Percentiles rank a stretch among this genome's conserved stretches.
phyloP scores from a whole-genome alignment of 1,140 invertebrate species.

The Bombus confusus region DNA sequence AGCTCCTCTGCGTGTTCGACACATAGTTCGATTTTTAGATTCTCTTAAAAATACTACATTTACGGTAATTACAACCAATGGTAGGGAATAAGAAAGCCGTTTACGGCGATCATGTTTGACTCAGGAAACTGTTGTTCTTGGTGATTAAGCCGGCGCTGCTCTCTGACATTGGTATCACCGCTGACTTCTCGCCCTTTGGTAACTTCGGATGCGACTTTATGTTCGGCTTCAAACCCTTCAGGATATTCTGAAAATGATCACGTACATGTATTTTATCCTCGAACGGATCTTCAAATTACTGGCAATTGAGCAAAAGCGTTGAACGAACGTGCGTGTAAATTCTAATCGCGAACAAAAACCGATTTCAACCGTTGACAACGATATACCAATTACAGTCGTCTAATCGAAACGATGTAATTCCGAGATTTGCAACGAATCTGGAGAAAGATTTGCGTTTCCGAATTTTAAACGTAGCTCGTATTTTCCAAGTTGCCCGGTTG shows the following conservation, averaged over 20 bases:
- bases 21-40: neutral
- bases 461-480: neutral
- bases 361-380: no score
- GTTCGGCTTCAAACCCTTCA: slow-evolving; percentile 80
- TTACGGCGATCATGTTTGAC: slow-evolving; percentile 72
- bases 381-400: no score
- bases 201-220: slow-evolving; percentile 81
- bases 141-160: slow-evolving; percentile 80
- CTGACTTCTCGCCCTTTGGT: slow-evolving; percentile 79
- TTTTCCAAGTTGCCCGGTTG: neutral
- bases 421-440: neutral
- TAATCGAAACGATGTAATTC: no score
- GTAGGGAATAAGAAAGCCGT: slow-evolving; percentile 9
- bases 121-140: slow-evolving; percentile 79
- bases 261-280: accelerated
- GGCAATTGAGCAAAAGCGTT: neutral
- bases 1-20: neutral
- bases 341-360: no score
- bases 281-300: neutral
- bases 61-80: slow-evolving; percentile 57
- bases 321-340: no score
- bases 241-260: slow-evolving; percentile 79
- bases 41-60: slow-evolving; percentile 55
- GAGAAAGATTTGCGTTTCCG: neutral
- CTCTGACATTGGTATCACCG: slow-evolving; percentile 81